phyloP scores from a whole-genome alignment of 2,797 vertebrate genomes.

The Parauchenoglanis punctatus region DNA sequence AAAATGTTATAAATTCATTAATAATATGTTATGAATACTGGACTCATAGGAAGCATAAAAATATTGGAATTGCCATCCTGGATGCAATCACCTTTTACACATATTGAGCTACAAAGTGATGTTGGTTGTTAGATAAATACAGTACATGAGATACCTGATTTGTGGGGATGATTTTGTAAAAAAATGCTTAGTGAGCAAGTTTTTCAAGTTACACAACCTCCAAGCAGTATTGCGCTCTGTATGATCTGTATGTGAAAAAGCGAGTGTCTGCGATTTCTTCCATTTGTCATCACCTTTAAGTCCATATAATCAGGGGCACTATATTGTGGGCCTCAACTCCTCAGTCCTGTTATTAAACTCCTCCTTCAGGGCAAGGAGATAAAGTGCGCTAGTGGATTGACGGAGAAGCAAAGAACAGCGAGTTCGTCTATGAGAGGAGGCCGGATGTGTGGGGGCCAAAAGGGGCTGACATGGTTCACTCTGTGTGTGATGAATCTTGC shows the following conservation, averaged over 20 bases:
- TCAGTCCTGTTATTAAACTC: slow-evolving; percentile 62
- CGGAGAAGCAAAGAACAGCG: slow-evolving; percentile 37
- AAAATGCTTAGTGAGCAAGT: neutral
- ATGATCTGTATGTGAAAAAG: slow-evolving; percentile 2
- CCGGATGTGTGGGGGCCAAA: slow-evolving; percentile 42
- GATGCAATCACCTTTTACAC: neutral
- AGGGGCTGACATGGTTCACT: slow-evolving; percentile 39
- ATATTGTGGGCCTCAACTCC: slow-evolving; percentile 41
- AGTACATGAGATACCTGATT: neutral
- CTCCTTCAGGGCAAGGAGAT: slow-evolving; percentile 55
- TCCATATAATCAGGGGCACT: slow-evolving; percentile 51
- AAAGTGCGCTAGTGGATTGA: slow-evolving; percentile 46
- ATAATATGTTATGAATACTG: neutral
- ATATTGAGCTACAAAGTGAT: neutral
- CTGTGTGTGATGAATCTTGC: slow-evolving; percentile 63
- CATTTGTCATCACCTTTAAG: slow-evolving; percentile 54
- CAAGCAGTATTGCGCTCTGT: too few relatives aligned
- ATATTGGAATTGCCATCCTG: neutral
- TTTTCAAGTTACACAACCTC: neutral
- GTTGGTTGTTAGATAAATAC: neutral
- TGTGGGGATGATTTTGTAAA: neutral
- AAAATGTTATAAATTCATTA: neutral
- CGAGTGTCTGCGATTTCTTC: slow-evolving; percentile 31
- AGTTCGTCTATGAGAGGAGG: slow-evolving; percentile 19
- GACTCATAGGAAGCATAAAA: neutral